These are phyloP conservation scores for Rhinopomastus cyanomelas DNA, from an alignment of 2,113 vertebrate genomes.

Conservation along the genomic window DNA sequence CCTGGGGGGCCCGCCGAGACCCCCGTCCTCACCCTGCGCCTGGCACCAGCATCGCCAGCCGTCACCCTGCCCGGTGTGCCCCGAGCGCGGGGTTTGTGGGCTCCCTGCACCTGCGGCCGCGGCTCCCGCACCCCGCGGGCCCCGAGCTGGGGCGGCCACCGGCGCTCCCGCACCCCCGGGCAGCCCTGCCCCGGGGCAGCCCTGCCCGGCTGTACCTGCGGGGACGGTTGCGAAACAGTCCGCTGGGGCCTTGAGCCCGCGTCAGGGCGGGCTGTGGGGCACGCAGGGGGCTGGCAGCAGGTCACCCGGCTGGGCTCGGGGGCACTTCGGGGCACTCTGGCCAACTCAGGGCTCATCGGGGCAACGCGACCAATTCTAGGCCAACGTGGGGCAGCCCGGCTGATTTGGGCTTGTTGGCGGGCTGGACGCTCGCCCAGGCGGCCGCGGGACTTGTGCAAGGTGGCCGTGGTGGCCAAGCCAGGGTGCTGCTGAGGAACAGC, in stretches of 20 bases:
- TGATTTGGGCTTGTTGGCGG: fast-evolving
- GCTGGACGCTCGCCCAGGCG: background rate
- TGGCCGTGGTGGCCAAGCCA: background rate
- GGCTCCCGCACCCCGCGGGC: fast-evolving
- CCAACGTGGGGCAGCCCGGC: too few species aligned
- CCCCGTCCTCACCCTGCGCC: background rate
- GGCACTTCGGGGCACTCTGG: too few species aligned
- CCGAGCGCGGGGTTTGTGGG: fast-evolving
- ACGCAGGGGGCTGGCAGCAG: fast-evolving
- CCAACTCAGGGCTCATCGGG: too few species aligned
- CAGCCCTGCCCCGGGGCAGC: too few species aligned
- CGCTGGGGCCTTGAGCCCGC: background rate
- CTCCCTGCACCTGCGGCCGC: background rate
- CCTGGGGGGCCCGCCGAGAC: background rate
- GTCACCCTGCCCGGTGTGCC: too few species aligned
- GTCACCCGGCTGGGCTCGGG: too few species aligned
- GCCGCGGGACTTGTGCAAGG: background rate
- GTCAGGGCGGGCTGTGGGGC: background rate
- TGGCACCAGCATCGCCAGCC: background rate
- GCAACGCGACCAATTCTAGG: too few species aligned
- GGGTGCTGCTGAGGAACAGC: background rate
- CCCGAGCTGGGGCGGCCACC: too few species aligned
- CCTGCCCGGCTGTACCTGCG: background rate
- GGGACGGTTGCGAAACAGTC: background rate
- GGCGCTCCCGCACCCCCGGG: background rate